phyloP scores from a whole-genome alignment of 2,888 invertebrate genomes.

The Girardia tigrina region DNA sequence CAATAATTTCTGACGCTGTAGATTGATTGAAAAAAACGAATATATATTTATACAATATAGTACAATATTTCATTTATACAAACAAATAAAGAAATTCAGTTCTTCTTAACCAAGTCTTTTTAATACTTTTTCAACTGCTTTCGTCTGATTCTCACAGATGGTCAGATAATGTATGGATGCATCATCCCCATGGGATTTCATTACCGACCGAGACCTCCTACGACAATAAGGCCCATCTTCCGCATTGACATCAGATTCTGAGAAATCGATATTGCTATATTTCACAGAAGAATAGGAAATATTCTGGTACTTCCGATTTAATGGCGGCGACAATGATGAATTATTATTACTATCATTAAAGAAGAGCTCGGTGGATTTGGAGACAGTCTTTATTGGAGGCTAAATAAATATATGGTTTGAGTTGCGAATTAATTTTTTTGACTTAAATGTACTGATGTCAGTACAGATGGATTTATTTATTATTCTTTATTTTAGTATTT shows the following conservation, averaged over 20 bases:
- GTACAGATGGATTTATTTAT: no score
- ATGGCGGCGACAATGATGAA: background rate
- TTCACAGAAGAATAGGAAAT: no score
- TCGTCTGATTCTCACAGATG: constrained; percentile 5
- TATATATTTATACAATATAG: no score
- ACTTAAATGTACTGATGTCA: no score
- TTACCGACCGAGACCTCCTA: background rate
- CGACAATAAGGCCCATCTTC: background rate
- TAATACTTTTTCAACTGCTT: constrained; percentile 20
- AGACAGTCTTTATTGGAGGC: background rate
- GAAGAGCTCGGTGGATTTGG: background rate
- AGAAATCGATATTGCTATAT: background rate
- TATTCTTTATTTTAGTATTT: no score
- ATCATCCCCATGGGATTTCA: background rate
- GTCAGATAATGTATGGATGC: constrained; percentile 9
- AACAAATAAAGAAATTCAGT: no score
- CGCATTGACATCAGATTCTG: background rate
- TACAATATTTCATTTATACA: no score
- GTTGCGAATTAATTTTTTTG: no score
- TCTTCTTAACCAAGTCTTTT: background rate
- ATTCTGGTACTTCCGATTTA: no score
- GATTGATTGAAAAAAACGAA: no score
- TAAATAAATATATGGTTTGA: background rate
- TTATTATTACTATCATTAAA: background rate
- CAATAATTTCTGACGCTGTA: no score